phyloP scores from a whole-genome alignment of 2,888 invertebrate species.

The Troides helena region DNA sequence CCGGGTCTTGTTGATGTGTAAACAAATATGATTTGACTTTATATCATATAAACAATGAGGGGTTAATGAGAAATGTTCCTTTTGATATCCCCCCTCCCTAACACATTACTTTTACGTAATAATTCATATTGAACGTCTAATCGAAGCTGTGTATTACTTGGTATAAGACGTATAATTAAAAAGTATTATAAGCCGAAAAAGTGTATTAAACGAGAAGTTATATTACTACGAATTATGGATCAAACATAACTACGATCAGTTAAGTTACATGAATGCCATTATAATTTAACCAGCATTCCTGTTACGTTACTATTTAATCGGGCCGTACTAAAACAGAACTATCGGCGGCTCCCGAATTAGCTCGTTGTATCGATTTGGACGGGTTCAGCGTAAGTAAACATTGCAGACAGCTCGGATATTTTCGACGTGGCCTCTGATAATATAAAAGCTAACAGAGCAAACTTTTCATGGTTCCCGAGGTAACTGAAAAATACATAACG shows the following conservation, averaged over 20 bases:
- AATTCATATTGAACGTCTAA: no score
- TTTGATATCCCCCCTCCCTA: no score
- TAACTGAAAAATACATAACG: neutral
- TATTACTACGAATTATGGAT: neutral
- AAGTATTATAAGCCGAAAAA: no score
- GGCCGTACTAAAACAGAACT: slow-evolving; percentile 28
- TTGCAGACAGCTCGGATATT: slow-evolving; percentile 26
- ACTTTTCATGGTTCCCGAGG: slow-evolving; percentile 14
- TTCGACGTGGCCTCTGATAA: slow-evolving; percentile 27
- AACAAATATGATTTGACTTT: no score
- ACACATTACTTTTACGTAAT: no score
- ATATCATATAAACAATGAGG: no score
- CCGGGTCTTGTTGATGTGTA: no score
- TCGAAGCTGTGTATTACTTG: no score
- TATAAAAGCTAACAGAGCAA: slow-evolving; percentile 17
- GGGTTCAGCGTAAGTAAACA: slow-evolving; percentile 26
- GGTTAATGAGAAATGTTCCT: no score
- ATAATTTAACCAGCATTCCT: neutral
- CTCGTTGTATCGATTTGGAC: slow-evolving; percentile 28
- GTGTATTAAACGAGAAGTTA: neutral
- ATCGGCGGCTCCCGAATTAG: slow-evolving; percentile 28
- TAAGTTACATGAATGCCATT: slow-evolving; percentile 5
- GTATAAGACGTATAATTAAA: no score
- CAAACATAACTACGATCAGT: neutral
- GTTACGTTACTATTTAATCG: slow-evolving; percentile 22